A percentile compares a stretch with the other conserved stretches of the same genome.
Conservation (phyloP, 1,140 invertebrate genomes). For the Drosophila aff. region DNA sequence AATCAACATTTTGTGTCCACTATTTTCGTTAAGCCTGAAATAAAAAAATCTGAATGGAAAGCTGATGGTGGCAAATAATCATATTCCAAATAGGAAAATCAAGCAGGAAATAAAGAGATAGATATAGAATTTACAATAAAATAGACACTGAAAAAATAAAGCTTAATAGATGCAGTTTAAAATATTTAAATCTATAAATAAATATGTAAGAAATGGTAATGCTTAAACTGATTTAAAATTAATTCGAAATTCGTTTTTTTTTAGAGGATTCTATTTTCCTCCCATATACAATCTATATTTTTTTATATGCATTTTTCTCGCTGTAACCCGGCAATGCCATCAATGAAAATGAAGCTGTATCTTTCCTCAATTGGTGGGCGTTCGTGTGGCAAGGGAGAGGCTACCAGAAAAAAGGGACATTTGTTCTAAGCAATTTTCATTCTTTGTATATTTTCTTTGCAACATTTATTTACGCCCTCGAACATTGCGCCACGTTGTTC, state of each 20-base stretch:
- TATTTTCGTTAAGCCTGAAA: slow-evolving; percentile 9
- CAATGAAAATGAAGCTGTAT: slow-evolving; percentile 70
- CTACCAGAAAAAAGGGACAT: slow-evolving; percentile 44
- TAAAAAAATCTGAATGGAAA: background rate
- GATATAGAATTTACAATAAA: background rate
- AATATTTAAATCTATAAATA: too few species aligned
- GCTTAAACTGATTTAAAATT: too few species aligned
- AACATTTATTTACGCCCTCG: slow-evolving; percentile 62
- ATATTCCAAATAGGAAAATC: slow-evolving; percentile 48
- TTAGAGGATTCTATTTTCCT: too few species aligned
- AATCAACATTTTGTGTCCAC: slow-evolving; percentile 26
- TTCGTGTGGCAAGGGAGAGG: slow-evolving; percentile 44
- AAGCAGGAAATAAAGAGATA: slow-evolving; percentile 1
- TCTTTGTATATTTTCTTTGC: slow-evolving; percentile 42
- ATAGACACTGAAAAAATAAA: background rate
- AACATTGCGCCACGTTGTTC: slow-evolving; percentile 73
- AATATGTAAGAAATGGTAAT: background rate
- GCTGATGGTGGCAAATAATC: slow-evolving; percentile 33
- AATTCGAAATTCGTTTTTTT: too few species aligned
- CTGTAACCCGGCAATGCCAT: slow-evolving; percentile 40
- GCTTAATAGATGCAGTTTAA: background rate
- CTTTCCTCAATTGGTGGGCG: slow-evolving; percentile 55
- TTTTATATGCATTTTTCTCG: background rate
- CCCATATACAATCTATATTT: too few species aligned
- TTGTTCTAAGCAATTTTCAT: slow-evolving; percentile 70